phyloP scores from a whole-genome alignment of 2,113 vertebrate species.

The Gobiocypris rarus region DNA sequence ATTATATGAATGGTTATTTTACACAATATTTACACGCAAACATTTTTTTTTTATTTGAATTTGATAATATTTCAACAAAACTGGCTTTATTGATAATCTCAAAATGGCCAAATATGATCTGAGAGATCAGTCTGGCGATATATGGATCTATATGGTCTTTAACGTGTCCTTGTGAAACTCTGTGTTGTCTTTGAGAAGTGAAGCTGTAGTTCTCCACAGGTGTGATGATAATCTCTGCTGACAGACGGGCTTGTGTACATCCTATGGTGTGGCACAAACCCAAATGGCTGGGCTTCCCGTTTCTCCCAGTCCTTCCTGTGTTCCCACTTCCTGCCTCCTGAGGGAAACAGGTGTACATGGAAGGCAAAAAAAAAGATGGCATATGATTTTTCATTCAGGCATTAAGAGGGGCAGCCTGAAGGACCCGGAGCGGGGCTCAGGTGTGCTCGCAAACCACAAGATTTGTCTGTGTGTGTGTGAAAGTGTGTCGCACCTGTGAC shows the following conservation, averaged over 20 bases:
- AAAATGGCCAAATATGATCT: background rate
- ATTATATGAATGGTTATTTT: background rate
- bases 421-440: constrained; percentile 26
- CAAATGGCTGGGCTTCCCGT: constrained; percentile 63
- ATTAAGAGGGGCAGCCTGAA: constrained; percentile 51
- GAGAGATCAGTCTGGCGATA: background rate
- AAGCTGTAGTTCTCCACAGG: background rate
- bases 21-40: background rate
- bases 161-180: background rate
- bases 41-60: no score
- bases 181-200: background rate
- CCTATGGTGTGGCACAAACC: constrained; percentile 53
- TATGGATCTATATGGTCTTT: background rate
- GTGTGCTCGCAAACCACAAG: constrained; percentile 2
- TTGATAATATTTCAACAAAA: background rate
- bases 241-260: constrained; percentile 19
- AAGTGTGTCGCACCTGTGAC: constrained; percentile 45
- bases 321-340: constrained; percentile 72
- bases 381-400: constrained; percentile 52
- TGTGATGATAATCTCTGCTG: constrained; percentile 8
- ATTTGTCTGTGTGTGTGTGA: background rate
- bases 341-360: constrained; percentile 76
- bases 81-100: background rate
- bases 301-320: background rate
- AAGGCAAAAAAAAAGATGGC: constrained; percentile 52